Conservation (phyloP, 2,113 vertebrate genomes). For the Asarcornis scutulata region DNA sequence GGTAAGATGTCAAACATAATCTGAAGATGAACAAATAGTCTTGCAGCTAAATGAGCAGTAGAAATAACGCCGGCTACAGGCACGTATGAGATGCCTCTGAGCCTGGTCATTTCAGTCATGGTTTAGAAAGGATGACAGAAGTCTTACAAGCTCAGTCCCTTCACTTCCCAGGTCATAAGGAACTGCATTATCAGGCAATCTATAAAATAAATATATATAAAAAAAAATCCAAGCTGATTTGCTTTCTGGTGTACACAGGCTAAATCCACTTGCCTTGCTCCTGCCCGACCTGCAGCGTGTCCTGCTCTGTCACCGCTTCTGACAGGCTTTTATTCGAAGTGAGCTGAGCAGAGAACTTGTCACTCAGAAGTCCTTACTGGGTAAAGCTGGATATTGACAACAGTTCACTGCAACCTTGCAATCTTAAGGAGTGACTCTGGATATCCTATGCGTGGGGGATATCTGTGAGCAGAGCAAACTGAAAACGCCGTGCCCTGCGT, state of each 20-base stretch:
- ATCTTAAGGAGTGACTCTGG: not conserved
- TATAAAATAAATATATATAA: not conserved
- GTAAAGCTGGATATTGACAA: not conserved
- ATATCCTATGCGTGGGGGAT: not conserved
- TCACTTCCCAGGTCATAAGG: not conserved
- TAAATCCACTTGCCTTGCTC: not conserved
- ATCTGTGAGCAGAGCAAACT: not conserved
- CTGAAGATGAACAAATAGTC: not conserved
- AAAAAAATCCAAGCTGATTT: not conserved
- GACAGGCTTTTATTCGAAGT: not conserved
- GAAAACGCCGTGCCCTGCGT: not conserved
- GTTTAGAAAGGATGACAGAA: not conserved
- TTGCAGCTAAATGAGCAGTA: not conserved
- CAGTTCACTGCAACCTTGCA: not conserved
- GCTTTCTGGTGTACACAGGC: not conserved
- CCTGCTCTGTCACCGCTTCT: not conserved
- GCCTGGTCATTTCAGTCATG: rapidly evolving
- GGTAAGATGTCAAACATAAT: not conserved
- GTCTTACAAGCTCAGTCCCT: not conserved
- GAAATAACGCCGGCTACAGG: not conserved
- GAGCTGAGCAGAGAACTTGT: not conserved
- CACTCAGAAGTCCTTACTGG: not conserved
- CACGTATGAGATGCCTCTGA: not conserved
- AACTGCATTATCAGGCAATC: not conserved
- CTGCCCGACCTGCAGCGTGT: not conserved